Conservation (phyloP, 2,888 invertebrate genomes). For the Salpingus planirostris region DNA sequence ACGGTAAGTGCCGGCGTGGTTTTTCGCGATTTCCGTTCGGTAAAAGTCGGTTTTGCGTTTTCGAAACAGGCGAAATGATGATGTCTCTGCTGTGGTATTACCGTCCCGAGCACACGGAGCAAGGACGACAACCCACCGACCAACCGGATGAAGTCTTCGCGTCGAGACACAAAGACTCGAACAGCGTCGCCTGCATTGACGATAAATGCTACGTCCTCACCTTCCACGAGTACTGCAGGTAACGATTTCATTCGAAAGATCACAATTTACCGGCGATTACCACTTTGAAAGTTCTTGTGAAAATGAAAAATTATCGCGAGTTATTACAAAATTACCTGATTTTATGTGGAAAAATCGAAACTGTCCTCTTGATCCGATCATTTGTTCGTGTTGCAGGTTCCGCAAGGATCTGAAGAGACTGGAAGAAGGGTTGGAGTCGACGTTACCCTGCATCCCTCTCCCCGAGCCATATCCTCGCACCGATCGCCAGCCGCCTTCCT, state of each 20-base stretch:
- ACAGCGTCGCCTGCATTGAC: slow-evolving; percentile 95
- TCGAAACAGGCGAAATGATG: slow-evolving; percentile 92
- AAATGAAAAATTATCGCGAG: too few species aligned
- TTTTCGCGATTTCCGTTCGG: slow-evolving; percentile 3
- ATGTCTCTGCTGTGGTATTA: slow-evolving; percentile 96
- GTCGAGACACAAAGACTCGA: slow-evolving; percentile 88
- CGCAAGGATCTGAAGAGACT: slow-evolving; percentile 70
- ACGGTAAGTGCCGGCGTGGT: slow-evolving; percentile 52
- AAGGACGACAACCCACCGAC: slow-evolving; percentile 70
- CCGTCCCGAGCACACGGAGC: slow-evolving; percentile 93
- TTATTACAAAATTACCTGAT: too few species aligned
- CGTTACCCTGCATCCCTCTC: slow-evolving; percentile 66
- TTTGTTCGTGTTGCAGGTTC: slow-evolving; percentile 54
- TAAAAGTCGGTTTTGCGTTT: too few species aligned
- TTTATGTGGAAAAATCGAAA: too few species aligned
- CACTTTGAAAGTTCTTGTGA: too few species aligned
- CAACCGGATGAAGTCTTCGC: slow-evolving; percentile 91
- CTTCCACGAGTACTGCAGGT: slow-evolving; percentile 96
- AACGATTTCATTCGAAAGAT: too few species aligned
- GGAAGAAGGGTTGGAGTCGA: slow-evolving; percentile 64
- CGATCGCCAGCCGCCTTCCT: slow-evolving; percentile 54
- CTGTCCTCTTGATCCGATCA: not conserved
- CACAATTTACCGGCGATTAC: too few species aligned
- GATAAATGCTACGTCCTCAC: slow-evolving; percentile 96
- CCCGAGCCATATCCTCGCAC: slow-evolving; percentile 52